A percentile compares a stretch with the other conserved stretches of the same genome.
These are phyloP conservation scores for Manis javanica DNA, from an alignment of 2,797 vertebrate species.

Conservation along the genomic window DNA sequence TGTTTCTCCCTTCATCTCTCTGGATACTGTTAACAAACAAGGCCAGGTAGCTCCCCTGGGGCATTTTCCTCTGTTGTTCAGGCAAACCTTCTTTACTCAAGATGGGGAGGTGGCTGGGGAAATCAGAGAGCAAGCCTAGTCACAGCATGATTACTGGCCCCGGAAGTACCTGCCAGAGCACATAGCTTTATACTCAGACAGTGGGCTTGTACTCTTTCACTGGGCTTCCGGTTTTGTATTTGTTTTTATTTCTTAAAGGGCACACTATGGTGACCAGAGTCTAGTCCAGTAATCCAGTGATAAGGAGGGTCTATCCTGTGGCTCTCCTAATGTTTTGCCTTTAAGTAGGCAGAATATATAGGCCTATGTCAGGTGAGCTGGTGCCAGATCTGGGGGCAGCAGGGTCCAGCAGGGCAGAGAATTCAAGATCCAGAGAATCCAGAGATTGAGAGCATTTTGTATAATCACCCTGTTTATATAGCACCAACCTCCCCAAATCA, in stretches of 20 bases:
- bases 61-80: neutral
- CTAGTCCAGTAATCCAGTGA: neutral
- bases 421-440: neutral
- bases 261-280: neutral
- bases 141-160: neutral
- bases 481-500: neutral
- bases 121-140: neutral
- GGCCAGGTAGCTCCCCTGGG: neutral
- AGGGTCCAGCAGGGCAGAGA: neutral
- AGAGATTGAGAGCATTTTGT: neutral
- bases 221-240: neutral
- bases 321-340: neutral
- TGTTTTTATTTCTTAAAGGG: constrained; percentile 16
- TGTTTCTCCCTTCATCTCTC: neutral
- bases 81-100: neutral
- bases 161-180: neutral
- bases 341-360: neutral
- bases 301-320: neutral
- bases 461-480: neutral
- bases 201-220: neutral
- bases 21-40: neutral
- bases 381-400: neutral
- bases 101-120: neutral
- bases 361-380: no score
- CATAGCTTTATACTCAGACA: neutral